Evolutionary conservation across 2,888 invertebrate species (phyloP), one percentile per base, ranked within the genome.

Genomic region (Graphium colonna): DNA sequence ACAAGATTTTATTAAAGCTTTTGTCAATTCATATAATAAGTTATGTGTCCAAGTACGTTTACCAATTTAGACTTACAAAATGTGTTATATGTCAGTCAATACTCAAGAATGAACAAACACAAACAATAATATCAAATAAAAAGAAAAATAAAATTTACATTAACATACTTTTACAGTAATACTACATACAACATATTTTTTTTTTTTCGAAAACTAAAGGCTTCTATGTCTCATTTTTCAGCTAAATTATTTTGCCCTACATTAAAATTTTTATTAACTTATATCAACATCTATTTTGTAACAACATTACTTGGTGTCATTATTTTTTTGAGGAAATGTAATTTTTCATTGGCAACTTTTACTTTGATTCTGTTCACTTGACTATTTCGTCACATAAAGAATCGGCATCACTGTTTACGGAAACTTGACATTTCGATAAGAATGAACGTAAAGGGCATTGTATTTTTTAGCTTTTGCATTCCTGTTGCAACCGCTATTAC

Each of bases 371-470:
- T 21, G 21, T 21, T 5, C 21, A 5, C 21, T 21, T 21, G 3
- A 5, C 21, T 21, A 21, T 21, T 21, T 21, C 21, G 21, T 21
- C 21, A 21, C 21, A 3, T 21, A 21, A 21, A 21, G n/a, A 50
- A 48, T 39, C 31, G 18, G 41, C 10, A 44, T 36, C 5, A 38
- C 28, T 47, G 52, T 52, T 52, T 52, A 52, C 52, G 52, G 42
- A 52, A 52, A 26, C 44, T 40, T 45, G 16, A 45, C 44, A 45
- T 45, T 46, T 45, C 10, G 40, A 31, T 33, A 21, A 52, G 18
- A 15, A 44, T 15, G 16, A 17, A 16, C 21, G 42, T 52, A 41
- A 46, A 52, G 41, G 46, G 40, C 45, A 13, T 43, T 43, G 18
- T 26, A 36, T 17, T 42, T 43, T 4, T 50, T 21, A 26, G 12